A percentile compares a stretch with the other conserved stretches of the same genome.
Evolutionary conservation across 1,140 invertebrate genomes (phyloP).

Genomic region (Drosophila prosaltans): DNA sequence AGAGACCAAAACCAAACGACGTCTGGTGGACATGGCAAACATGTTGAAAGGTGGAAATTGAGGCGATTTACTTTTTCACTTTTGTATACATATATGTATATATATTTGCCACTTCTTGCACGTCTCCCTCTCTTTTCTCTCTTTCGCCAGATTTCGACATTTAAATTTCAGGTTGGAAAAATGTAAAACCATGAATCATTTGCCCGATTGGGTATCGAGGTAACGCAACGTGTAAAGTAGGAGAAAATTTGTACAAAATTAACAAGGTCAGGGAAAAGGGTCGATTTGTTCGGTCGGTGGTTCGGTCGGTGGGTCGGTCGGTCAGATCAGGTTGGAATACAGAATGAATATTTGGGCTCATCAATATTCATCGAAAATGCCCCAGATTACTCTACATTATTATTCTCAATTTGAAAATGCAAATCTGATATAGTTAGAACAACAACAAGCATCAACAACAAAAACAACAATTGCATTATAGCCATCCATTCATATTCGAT

Average conservation of each 20-base stretch:
- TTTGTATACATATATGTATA: neutral
- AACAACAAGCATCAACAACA: neutral
- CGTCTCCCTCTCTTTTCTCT: neutral
- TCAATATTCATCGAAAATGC: neutral
- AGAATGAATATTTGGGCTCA: neutral
- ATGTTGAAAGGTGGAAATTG: slow-evolving; percentile 81
- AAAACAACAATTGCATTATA: neutral
- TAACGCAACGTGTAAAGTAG: slow-evolving; percentile 14
- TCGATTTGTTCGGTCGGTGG: neutral
- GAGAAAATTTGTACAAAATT: slow-evolving; percentile 44
- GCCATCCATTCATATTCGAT: neutral
- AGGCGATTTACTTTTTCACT: slow-evolving; percentile 66
- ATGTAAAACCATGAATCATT: slow-evolving; percentile 9
- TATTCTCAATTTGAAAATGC: neutral
- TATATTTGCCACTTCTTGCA: neutral
- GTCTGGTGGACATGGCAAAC: slow-evolving; percentile 55
- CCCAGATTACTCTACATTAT: slow-evolving; percentile 4
- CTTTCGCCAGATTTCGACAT: neutral
- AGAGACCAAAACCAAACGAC: neutral
- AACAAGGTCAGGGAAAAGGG: slow-evolving; percentile 22
- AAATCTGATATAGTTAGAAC: slow-evolving; percentile 3
- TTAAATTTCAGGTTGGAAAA: neutral
- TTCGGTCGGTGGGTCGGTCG: too few relatives aligned
- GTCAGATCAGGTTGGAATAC: neutral
- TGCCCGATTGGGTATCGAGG: slow-evolving; percentile 23